Evolutionary conservation across 1,140 invertebrate genomes (phyloP), one percentile per base, ranked within the genome.

Genomic region (Meloidogyne floridensis): DNA sequence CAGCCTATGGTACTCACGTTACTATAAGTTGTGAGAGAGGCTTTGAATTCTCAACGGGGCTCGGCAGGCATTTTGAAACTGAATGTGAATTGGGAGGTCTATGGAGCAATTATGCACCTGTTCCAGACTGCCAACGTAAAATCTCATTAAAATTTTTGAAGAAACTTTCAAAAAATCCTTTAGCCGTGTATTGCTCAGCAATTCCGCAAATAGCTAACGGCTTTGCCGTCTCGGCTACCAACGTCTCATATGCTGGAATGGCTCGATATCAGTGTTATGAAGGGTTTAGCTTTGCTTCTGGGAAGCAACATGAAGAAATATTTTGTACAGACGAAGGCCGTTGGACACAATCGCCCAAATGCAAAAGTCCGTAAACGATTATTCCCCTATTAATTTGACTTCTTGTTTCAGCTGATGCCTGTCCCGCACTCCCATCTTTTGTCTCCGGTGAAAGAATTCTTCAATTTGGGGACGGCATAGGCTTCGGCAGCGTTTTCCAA

Each of bases 201-300:
- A 96, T 98, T 43, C 96, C 96, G 80, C 96, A 97, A 92, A 98
- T 98, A 80, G 95, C 96, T 86, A 98, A 97, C 90, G 96, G 96
- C 72, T 97, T 97, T 90, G 97, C 96, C 0, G 96, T 96, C 88
- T 94, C 94, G 73, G 95, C 96, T 1, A 94, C 95, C 0, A 98
- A 97, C 90, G 96, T 98, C 3, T 97, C 96, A 0, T 98, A 95
- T 86, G 93, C 93, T 82, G 96, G 96, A 13, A 92, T 95, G 84
- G 96, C 95, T 42, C 96, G 95, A 83, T 98, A 97, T 90, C 95
- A 96, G 87, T 98, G 96, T 90, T 97, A 98, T 88, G 95, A 96
- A 65, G 96, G 96, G 54, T 98, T 98, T 90, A 95, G 94, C 78
- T 97, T 98, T 88, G 93, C 94, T 6, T 94, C 95, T 65, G 94